A percentile compares a stretch with the other conserved stretches of the same genome.
These are phyloP conservation scores for Leucoma salicis DNA, from an alignment of 2,888 invertebrate species.

Conservation along the genomic window DNA sequence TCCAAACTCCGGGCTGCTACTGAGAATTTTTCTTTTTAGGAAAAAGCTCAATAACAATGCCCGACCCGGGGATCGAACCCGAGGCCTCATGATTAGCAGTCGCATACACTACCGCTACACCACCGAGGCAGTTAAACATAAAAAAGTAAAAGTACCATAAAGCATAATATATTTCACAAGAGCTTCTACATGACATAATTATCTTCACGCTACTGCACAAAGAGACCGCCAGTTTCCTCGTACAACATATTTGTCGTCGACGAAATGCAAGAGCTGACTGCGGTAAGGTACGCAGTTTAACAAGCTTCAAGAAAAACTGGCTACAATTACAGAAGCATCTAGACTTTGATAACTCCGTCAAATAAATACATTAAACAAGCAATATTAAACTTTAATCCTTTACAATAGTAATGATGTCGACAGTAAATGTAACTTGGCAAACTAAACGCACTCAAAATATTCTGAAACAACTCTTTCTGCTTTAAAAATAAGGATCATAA, in stretches of 20 bases:
- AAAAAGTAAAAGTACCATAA: too few relatives aligned
- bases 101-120: too few relatives aligned
- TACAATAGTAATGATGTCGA: not conserved
- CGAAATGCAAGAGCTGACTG: not conserved
- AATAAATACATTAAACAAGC: not conserved
- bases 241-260: not conserved
- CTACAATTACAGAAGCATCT: not conserved
- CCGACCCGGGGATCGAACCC: too few relatives aligned
- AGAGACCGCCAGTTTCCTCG: not conserved
- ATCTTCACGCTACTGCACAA: not conserved
- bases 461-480: slow-evolving; percentile 1
- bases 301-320: not conserved
- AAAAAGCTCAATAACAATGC: too few relatives aligned
- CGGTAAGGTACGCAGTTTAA: not conserved
- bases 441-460: not conserved
- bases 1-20: too few relatives aligned
- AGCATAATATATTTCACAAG: too few relatives aligned
- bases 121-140: too few relatives aligned
- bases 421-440: not conserved
- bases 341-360: slow-evolving; percentile 8
- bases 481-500: not conserved
- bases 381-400: not conserved
- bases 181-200: not conserved
- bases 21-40: too few relatives aligned
- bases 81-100: too few relatives aligned